Conservation (phyloP, 1,140 invertebrate species). For the Saccostrea echinata region DNA sequence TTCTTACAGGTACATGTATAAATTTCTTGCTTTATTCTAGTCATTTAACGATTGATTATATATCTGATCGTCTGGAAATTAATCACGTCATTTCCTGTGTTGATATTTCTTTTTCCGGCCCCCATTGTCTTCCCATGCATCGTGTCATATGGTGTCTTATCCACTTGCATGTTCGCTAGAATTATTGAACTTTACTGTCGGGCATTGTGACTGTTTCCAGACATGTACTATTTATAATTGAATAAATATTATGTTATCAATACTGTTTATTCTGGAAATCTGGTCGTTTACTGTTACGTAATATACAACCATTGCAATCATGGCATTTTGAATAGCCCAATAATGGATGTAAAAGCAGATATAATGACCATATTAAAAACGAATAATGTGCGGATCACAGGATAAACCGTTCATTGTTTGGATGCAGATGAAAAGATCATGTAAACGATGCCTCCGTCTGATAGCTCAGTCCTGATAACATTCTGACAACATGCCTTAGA, state of each 20-base stretch:
- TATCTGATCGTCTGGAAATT: too few species aligned
- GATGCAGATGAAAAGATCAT: conserved; percentile 13
- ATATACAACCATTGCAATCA: background rate
- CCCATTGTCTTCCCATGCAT: conserved; percentile 6
- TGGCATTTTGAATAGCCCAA: conserved; percentile 20
- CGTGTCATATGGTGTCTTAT: conserved; percentile 1
- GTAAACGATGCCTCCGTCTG: background rate
- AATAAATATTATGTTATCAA: conserved; percentile 38
- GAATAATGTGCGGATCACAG: conserved; percentile 3
- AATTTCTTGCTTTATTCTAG: too few species aligned
- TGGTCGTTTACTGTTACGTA: conserved; percentile 18
- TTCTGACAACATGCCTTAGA: background rate
- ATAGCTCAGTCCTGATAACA: background rate
- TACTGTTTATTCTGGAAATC: conserved; percentile 9
- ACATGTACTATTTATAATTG: conserved; percentile 33
- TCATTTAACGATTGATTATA: too few species aligned
- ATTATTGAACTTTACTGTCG: background rate
- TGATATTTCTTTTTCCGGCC: background rate
- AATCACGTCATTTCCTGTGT: background rate
- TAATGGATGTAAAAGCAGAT: conserved; percentile 34
- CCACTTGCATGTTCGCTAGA: conserved; percentile 22
- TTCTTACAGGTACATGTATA: too few species aligned
- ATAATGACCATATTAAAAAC: conserved; percentile 20
- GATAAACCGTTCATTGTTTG: background rate
- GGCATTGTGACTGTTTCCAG: conserved; percentile 34